Base-by-base conservation (phyloP, 2,797 vertebrate genomes). In the Neosalanx taihuensis region DNA sequence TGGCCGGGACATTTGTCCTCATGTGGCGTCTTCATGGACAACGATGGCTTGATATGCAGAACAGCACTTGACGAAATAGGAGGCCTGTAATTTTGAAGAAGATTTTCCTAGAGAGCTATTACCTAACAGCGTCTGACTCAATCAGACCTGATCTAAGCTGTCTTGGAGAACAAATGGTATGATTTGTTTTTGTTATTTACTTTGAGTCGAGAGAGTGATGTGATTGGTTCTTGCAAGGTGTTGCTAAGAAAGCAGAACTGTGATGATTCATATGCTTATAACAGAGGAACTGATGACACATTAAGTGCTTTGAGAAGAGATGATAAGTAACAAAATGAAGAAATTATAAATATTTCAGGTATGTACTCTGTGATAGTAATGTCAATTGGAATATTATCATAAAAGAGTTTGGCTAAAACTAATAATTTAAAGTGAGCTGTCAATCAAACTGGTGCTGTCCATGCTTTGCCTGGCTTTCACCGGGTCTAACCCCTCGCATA, bases 361-460 rank as follows among this genome's bases (percentile, higher is more conserved):
- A 61, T 29, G 13, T 15, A 62, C 5, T 57, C 18, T 57, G 56
- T 57, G 56, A 23, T 5, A 57, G 56, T 5, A 23, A n/a, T 57
- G 56, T n/a, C 20, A 57, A n/a, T n/a, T n/a, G 5, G 6, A 57
- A 57, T 20, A 57, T n/a, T 5, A 35, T 41, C 67, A 76, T 75
- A 57, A 18, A 65, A 64, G 56, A 81, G 20, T 71, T 78, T 71
- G 10, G 12, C 64, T 1, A 5, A 74, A 80, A 67, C 18, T 30
- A 64, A 33, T 41, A 56, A 13, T 29, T 67, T 13, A 0, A 2
- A 23, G 58, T 31, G 53, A 4, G 10, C 72, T 75, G 73, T 77
- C 69, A 62, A 71, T 18, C 76, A 81, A 57, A 71, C 17, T 77
- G 56, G 1, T 64, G 41, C 72, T 60, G 75, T 73, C 56, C 57